Conservation (phyloP, 2,113 vertebrate species). For the Tinamus guttatus region DNA sequence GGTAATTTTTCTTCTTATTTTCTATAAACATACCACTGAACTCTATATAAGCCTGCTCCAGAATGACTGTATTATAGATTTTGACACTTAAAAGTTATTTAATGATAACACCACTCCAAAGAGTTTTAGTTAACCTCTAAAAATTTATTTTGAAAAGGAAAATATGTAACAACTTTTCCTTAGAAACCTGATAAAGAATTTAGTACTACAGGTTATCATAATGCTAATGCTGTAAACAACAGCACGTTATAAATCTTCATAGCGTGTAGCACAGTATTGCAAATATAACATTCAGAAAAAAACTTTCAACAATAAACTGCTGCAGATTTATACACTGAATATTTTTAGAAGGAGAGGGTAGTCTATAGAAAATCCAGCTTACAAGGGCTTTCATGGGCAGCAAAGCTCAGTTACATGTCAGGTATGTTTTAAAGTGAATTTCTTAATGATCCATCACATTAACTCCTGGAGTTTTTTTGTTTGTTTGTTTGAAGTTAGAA, state of each 20-base stretch:
- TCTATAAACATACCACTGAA: background rate
- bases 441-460: background rate
- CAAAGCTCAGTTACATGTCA: background rate
- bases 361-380: background rate
- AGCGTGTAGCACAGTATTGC: background rate
- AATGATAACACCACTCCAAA: background rate
- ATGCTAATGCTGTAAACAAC: background rate
- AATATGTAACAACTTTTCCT: background rate
- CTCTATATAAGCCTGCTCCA: background rate
- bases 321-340: background rate
- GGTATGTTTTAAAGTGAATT: background rate
- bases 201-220: background rate
- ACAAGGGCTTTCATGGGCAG: background rate
- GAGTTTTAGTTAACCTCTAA: background rate
- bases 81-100: background rate
- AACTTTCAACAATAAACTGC: background rate
- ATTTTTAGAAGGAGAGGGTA: background rate
- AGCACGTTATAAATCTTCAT: background rate
- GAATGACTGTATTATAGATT: background rate
- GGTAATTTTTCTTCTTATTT: background rate
- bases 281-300: background rate
- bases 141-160: background rate
- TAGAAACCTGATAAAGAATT: background rate
- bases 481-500: background rate
- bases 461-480: background rate